A percentile compares a stretch with the other conserved stretches of the same genome.
phyloP scores from a whole-genome alignment of 2,113 vertebrate genomes.

The Antechinus flavipes region DNA sequence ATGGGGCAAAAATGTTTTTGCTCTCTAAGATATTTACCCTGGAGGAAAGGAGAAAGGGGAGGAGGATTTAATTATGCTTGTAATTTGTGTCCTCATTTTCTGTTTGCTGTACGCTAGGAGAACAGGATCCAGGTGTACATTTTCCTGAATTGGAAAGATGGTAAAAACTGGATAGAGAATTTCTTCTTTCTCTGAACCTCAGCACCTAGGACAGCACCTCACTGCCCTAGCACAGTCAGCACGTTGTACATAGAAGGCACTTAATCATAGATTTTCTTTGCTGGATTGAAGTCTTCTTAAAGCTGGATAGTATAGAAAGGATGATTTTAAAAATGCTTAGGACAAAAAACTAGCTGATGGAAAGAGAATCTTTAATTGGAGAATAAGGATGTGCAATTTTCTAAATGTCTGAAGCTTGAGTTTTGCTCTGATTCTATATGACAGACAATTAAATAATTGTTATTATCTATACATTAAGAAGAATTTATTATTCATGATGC shows the following conservation, averaged over 20 bases:
- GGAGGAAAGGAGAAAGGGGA: slow-evolving; percentile 66
- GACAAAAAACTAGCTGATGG: not conserved
- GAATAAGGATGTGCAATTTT: not conserved
- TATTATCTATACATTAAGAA: slow-evolving; percentile 66
- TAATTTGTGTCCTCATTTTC: slow-evolving; percentile 55
- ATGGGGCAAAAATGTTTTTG: slow-evolving; percentile 68
- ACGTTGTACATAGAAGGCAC: not conserved
- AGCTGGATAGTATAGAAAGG: not conserved
- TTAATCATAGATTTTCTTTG: not conserved
- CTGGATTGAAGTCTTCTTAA: not conserved
- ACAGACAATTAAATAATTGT: slow-evolving; percentile 62
- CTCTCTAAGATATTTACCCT: slow-evolving; percentile 69
- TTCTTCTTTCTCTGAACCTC: not conserved
- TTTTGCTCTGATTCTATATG: slow-evolving; percentile 57
- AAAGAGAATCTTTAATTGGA: slow-evolving; percentile 23
- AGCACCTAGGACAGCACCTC: not conserved
- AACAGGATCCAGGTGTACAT: slow-evolving; percentile 59
- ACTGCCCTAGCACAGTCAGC: not conserved
- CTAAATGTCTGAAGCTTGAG: slow-evolving; percentile 61
- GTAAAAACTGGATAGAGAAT: not conserved
- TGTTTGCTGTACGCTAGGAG: not conserved
- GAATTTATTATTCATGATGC: slow-evolving; percentile 66
- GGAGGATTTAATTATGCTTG: slow-evolving; percentile 61
- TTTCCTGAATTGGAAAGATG: slow-evolving; percentile 70
- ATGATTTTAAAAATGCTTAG: slow-evolving; percentile 24